Evolutionary conservation across 2,113 vertebrate genomes (phyloP).

Genomic region (Lucifuga dentata): DNA sequence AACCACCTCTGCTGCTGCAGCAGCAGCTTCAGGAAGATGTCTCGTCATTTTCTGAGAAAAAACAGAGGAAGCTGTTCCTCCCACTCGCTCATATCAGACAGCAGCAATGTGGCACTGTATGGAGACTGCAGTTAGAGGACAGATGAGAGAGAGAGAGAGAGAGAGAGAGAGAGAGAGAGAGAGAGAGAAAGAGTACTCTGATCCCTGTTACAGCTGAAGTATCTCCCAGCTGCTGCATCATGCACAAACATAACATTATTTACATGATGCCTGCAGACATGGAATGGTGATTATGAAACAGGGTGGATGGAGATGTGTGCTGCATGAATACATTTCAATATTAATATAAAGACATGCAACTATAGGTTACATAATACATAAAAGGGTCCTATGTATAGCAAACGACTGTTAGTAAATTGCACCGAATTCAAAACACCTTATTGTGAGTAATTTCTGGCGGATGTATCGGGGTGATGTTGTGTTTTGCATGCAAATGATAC

Average conservation of each 20-base stretch:
- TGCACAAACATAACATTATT: slow-evolving; percentile 62
- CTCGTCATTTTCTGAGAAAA: slow-evolving; percentile 56
- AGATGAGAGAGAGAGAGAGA: slow-evolving; percentile 60
- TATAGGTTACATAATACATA: slow-evolving; percentile 50
- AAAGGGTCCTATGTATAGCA: slow-evolving; percentile 38
- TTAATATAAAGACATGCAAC: slow-evolving; percentile 26
- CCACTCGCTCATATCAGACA: slow-evolving; percentile 55
- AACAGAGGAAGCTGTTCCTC: slow-evolving; percentile 62
- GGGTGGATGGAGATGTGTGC: slow-evolving; percentile 3
- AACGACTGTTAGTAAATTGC: not conserved
- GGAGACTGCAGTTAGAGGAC: slow-evolving; percentile 76
- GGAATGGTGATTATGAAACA: slow-evolving; percentile 14
- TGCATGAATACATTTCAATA: slow-evolving; percentile 58
- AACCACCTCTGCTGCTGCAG: slow-evolving; percentile 60
- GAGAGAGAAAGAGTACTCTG: slow-evolving; percentile 41
- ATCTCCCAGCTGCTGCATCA: slow-evolving; percentile 72
- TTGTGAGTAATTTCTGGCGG: not conserved
- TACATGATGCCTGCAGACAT: slow-evolving; percentile 54
- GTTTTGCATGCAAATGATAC: not conserved
- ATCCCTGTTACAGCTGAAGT: slow-evolving; percentile 65
- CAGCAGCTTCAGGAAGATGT: slow-evolving; percentile 61
- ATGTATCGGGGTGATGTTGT: not conserved
- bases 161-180: slow-evolving; percentile 55
- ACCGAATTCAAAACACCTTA: not conserved
- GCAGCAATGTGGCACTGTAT: slow-evolving; percentile 59